Base-by-base conservation (phyloP, 1,140 invertebrate species). In the Drosophila guanche region DNA sequence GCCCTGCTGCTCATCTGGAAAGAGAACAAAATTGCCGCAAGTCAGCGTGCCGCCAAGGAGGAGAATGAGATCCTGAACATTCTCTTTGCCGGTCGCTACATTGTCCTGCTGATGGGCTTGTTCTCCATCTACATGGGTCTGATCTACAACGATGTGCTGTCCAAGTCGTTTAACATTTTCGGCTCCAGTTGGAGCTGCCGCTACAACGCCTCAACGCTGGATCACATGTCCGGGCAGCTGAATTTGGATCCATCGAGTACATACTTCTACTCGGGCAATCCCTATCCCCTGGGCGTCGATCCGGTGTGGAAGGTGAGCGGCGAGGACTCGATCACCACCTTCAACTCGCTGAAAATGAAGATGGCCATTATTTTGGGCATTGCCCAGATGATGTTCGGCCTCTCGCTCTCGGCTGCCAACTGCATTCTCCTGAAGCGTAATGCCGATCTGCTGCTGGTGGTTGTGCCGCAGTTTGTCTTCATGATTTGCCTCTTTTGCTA, bases 341-440 rank as follows among this genome's bases (percentile, higher is more conserved):
- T 97, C 25, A 99, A 99, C 92, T 98, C 98, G 0, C 97, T 97
- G 92, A 99, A 99, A 93, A 99, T 99, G 99, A 99, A 99, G 91
- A 92, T 99, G 48, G 99, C 98, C 16, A 97, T 99, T 61, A 98
- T 99, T 68, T 94, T 99, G 90, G 98, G 98, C 41, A 97, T 99
- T 1, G 78, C 94, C 48, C 98, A 99, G 90, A 99, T 99, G 98
- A 94, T 98, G 58, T 99, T 99, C 92, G 98, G 98, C 40, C 95
- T 99, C 2, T 93, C 93, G 62, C 94, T 99, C 61, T 96, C 96
- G 73, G 94, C 98, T n/a, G 93, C 96, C 46, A 99, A 99, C 92
- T 96, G 98, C 91, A 91, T 95, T 94, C 97, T 94, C 91, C 97
- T 97, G 92, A 94, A 94, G 58, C 94, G 94, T 68, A 93, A 93